Conservation (phyloP, 2,797 vertebrate genomes). For the Muraenolepis orangiensis region DNA sequence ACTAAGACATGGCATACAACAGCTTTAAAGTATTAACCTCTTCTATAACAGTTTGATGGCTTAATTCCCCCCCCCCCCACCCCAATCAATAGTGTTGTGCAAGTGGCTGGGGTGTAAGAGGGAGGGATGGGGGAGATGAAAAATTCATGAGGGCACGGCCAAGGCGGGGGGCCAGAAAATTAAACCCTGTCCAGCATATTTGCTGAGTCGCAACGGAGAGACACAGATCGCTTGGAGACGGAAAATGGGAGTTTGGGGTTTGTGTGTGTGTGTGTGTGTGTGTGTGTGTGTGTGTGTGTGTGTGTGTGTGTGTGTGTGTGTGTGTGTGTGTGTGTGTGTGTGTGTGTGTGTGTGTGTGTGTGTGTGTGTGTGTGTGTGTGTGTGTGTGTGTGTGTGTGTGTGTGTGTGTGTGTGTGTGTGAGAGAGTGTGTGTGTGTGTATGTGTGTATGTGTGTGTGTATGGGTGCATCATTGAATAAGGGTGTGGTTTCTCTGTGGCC, state of each 20-base stretch:
- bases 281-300: slow-evolving; percentile 9
- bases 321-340: slow-evolving; percentile 7
- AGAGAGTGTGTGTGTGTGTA: slow-evolving; percentile 10
- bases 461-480: not conserved
- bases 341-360: slow-evolving; percentile 29
- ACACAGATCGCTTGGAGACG: slow-evolving; percentile 49
- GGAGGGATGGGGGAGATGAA: slow-evolving; percentile 72
- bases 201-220: slow-evolving; percentile 72
- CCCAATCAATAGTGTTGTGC: slow-evolving; percentile 78
- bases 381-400: not conserved
- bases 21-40: slow-evolving; percentile 79
- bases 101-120: slow-evolving; percentile 53
- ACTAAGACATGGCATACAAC: slow-evolving; percentile 46
- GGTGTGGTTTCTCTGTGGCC: not conserved
- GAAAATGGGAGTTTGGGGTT: slow-evolving; percentile 19
- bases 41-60: slow-evolving; percentile 83
- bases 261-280: slow-evolving; percentile 28
- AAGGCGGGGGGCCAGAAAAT: slow-evolving; percentile 72
- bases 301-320: slow-evolving; percentile 28
- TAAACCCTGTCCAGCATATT: slow-evolving; percentile 74
- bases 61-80: slow-evolving; percentile 86
- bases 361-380: slow-evolving; percentile 5
- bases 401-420: slow-evolving; percentile 10
- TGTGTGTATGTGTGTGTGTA: not conserved
- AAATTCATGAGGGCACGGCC: slow-evolving; percentile 79